These are phyloP conservation scores for Nomada fucata DNA, from an alignment of 2,888 invertebrate genomes.

Conservation along the genomic window DNA sequence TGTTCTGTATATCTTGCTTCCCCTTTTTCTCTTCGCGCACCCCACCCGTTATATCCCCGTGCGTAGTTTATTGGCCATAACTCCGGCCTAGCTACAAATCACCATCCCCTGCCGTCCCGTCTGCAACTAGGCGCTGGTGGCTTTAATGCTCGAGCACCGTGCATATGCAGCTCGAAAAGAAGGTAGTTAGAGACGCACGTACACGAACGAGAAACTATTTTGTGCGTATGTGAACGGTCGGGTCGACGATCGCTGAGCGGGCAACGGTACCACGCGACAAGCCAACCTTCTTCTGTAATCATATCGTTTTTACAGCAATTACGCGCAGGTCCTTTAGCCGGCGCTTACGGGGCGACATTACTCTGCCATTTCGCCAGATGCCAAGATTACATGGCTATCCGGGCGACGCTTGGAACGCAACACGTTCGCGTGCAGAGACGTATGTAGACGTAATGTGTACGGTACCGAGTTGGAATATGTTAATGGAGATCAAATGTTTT, in stretches of 20 bases:
- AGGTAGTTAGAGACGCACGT: conserved; percentile 8
- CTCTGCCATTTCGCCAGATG: conserved; percentile 73
- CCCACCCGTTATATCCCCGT: conserved; percentile 74
- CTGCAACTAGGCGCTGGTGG: conserved; percentile 9
- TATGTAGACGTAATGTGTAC: neutral
- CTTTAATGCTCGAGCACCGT: conserved; percentile 61
- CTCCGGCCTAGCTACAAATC: conserved; percentile 80
- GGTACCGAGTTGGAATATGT: no score
- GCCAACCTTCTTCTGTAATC: conserved; percentile 68
- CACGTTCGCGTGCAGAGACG: conserved; percentile 45
- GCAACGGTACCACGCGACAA: conserved; percentile 27
- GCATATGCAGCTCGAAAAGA: neutral
- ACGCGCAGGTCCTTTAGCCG: conserved; percentile 66
- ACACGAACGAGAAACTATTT: conserved; percentile 2
- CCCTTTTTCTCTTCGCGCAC: conserved; percentile 42
- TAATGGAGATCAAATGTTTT: no score
- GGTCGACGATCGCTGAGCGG: conserved; percentile 20
- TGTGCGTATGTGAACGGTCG: conserved; percentile 17
- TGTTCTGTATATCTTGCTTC: conserved; percentile 1
- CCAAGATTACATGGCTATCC: conserved; percentile 65
- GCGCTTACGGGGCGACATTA: conserved; percentile 72
- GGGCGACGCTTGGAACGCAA: conserved; percentile 19
- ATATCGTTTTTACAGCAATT: conserved; percentile 78
- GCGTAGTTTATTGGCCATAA: conserved; percentile 82
- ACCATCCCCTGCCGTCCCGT: conserved; percentile 55